Base-by-base conservation (phyloP, 23 tunicate genomes). In the Halocynthia roretzi region DNA sequence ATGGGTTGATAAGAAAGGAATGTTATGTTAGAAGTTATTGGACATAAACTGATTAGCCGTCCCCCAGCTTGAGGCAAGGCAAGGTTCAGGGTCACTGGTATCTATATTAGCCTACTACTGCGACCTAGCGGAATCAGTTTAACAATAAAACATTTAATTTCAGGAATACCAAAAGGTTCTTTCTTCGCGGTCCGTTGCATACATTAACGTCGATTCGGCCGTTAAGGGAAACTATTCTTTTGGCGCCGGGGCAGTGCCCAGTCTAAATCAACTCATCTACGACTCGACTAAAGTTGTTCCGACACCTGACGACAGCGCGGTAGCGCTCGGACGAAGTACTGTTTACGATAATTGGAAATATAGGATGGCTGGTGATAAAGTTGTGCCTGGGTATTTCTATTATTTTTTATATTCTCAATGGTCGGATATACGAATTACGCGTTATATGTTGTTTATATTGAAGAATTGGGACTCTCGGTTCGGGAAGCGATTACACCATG, bases 401-500 rank as follows among this genome's bases (percentile, higher is more conserved):
- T n/a, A n/a, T n/a, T n/a, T n/a, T n/a, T n/a, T n/a, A n/a, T n/a
- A n/a, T n/a, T n/a, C n/a, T n/a, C n/a, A n/a, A n/a, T n/a, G n/a
- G n/a, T n/a, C n/a, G n/a, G n/a, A n/a, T n/a, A n/a, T 31, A 31
- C 44, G 44, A 31, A 31, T 31, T 4, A 31, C 44, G 4, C 44
- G 44, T 31, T 31, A 0, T 31, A 31, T 31, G 44, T 31, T 31
- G 44, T 31, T 31, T 31, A 31, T 31, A 31, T 63, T n/a, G 12
- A 17, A 85, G 92, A 6, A 67, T 86, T 68, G 62, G 5, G 8
- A 64, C 82, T 44, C 53, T 87, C 23, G 93, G 86, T 6, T 77
- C 93, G 8, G 93, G 93, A 70, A 87, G 93, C 56, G 93, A 87
- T 54, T 87, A 77, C 80, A 62, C 93, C 7, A 68, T 76, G 57